These are phyloP conservation scores for Shinisaurus crocodilurus DNA, from an alignment of 2,113 vertebrate species.

Conservation along the genomic window DNA sequence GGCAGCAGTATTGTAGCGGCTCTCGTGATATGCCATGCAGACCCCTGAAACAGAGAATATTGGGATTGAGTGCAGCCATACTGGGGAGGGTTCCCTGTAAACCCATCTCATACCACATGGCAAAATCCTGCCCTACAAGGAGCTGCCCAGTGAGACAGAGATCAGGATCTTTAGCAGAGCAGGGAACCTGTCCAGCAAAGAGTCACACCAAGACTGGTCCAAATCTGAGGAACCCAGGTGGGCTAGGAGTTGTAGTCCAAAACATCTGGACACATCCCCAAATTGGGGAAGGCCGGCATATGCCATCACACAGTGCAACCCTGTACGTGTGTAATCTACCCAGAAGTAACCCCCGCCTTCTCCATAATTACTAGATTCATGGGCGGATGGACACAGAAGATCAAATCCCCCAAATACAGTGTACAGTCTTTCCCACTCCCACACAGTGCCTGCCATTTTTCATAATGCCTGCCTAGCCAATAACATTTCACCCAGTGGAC, in stretches of 20 bases:
- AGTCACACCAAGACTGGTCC: not conserved
- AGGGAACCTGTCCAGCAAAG: not conserved
- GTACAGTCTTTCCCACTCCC: too few relatives aligned
- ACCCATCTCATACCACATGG: not conserved
- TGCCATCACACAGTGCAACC: too few relatives aligned
- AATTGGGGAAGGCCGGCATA: too few relatives aligned
- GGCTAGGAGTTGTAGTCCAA: too few relatives aligned
- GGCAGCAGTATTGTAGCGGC: constrained; percentile 40
- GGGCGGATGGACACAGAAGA: not conserved
- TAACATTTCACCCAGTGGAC: constrained; percentile 20
- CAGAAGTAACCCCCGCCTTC: not conserved
- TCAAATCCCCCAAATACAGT: not conserved
- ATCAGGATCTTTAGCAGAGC: not conserved
- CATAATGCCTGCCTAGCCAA: not conserved
- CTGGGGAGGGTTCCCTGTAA: not conserved
- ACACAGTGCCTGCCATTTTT: not conserved
- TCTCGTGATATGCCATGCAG: constrained; percentile 48
- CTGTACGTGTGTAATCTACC: too few relatives aligned
- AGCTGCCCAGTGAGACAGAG: not conserved
- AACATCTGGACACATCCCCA: too few relatives aligned
- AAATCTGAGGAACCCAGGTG: too few relatives aligned
- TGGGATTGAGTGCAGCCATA: not conserved
- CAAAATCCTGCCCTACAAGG: not conserved
- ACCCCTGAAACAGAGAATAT: constrained; percentile 40
- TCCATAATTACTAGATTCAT: not conserved